Conservation (phyloP, 2,797 vertebrate genomes). For the Rhincodon typus region DNA sequence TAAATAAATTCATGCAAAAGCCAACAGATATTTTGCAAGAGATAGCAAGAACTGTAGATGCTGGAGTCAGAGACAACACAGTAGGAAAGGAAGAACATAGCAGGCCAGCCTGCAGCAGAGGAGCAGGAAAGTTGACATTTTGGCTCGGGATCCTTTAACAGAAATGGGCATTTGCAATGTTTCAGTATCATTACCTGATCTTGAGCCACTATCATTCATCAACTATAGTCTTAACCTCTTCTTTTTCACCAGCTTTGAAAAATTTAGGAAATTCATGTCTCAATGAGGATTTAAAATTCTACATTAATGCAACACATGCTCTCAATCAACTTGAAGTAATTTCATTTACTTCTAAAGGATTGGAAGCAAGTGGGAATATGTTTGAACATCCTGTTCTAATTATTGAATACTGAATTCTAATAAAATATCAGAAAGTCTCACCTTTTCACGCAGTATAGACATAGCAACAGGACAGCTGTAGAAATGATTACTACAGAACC, state of each 20-base stretch:
- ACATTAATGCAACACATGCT: background rate
- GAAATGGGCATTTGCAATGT: background rate
- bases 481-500: slow-evolving; percentile 62
- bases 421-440: slow-evolving; percentile 44
- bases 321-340: background rate
- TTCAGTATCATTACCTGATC: background rate
- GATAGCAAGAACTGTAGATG: too few species aligned
- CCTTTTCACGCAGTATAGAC: slow-evolving; percentile 70
- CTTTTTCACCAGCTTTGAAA: too few species aligned
- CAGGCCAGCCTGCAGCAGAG: too few species aligned
- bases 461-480: slow-evolving; percentile 61
- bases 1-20: background rate
- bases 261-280: background rate
- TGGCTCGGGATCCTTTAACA: too few species aligned
- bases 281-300: background rate
- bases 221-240: background rate
- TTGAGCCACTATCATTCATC: background rate
- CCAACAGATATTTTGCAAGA: background rate
- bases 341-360: background rate
- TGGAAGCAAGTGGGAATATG: background rate
- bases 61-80: too few species aligned
- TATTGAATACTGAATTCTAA: background rate
- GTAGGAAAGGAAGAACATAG: too few species aligned
- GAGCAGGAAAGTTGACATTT: too few species aligned
- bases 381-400: background rate